Evolutionary conservation across 2,113 vertebrate genomes (phyloP), one percentile per base, ranked within the genome.

Genomic region (Podiceps cristatus): DNA sequence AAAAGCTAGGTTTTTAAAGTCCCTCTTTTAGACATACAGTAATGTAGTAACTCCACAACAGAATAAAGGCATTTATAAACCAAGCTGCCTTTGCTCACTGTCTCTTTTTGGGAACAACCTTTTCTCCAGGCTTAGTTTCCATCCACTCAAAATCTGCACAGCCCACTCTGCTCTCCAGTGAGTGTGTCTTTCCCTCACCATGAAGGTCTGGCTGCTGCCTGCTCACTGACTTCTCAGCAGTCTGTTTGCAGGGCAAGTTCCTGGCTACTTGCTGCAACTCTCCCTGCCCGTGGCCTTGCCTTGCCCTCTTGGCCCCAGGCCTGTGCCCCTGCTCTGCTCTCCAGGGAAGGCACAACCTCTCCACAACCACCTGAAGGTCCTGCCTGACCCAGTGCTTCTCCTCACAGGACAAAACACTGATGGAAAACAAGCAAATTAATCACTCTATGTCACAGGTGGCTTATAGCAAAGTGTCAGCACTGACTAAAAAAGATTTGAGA

Each of bases 401-500:
- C 52, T 89, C 86, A 52, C 15, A 72, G 44, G 44, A 72, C 66
- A 68, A 2, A 85, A 53, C 44, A 67, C 8, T 77, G 84, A 62
- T 6, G 35, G 14, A 86, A 90, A 96, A 79, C 49, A 96, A 96
- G 58, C 8, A 88, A 53, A 91, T 91, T 56, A 85, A 79, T 94
- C 2, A 75, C 45, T 56, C 93, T 5, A 3, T 55, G 90, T 88
- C 89, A 94, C 86, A 94, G 53, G 94, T 96, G 93, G 91, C 74
- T 94, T 83, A 79, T 84, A 90, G 31, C 84, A 88, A 93, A 96
- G 55, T 86, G 71, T 76, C 87, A 86, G 71, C 22, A 24, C 28
- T 14, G 73, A 85, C 71, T 90, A 72, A 95, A 94, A 93, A 87
- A 90, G 45, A 88, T 66, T 82, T 75, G 47, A 90, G 44, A 95